Evolutionary conservation across 2,797 vertebrate species (phyloP).

Genomic region (Pseudomugil tenellus): DNA sequence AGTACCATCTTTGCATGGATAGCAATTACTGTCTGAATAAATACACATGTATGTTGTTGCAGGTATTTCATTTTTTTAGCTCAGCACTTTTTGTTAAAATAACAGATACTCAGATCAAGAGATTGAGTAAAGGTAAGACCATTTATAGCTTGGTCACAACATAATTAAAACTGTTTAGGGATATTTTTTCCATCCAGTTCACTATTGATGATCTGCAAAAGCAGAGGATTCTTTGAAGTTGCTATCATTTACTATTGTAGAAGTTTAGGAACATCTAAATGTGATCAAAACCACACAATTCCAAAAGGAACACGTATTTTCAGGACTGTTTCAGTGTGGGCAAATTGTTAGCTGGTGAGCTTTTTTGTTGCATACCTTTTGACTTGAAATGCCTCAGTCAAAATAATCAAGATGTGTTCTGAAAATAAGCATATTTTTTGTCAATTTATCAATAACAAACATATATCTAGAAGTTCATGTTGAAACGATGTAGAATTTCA

Average conservation of each 20-base stretch:
- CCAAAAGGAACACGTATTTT: no score
- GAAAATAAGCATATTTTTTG: no score
- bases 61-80: constrained; percentile 25
- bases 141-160: neutral
- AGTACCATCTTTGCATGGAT: constrained; percentile 32
- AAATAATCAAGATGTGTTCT: no score
- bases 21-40: constrained; percentile 47
- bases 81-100: constrained; percentile 28
- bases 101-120: neutral
- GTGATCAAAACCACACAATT: neutral
- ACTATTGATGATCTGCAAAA: neutral
- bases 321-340: no score
- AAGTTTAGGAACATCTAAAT: neutral
- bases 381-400: no score
- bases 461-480: no score
- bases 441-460: no score
- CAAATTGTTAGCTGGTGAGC: no score
- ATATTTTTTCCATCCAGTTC: neutral
- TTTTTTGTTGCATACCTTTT: no score
- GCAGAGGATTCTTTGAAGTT: neutral
- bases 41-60: constrained; percentile 43
- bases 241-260: neutral
- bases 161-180: neutral
- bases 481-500: no score
- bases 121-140: neutral